Conservation (phyloP, 2,113 vertebrate species). For the Nothocercus julius region DNA sequence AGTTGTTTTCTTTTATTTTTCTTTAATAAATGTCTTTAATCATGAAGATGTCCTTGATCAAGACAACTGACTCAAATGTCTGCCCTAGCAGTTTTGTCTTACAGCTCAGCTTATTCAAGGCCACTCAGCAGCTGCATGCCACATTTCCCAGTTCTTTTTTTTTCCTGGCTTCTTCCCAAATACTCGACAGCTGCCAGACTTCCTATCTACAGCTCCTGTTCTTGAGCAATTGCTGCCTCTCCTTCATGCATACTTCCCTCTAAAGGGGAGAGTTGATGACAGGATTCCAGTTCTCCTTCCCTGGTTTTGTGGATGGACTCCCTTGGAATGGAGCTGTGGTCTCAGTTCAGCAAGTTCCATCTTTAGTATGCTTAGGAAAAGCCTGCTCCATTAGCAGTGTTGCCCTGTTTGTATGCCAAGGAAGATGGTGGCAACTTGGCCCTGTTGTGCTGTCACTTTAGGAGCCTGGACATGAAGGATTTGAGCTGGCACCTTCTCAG, state of each 20-base stretch:
- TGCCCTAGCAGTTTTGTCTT: slow-evolving; percentile 40
- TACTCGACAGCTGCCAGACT: slow-evolving; percentile 38
- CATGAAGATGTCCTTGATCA: not conserved
- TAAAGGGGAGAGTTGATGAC: not conserved
- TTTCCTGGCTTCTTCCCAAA: slow-evolving; percentile 49
- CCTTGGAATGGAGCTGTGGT: not conserved
- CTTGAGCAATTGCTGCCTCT: not conserved
- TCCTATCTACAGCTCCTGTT: slow-evolving; percentile 25
- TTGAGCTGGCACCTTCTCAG: not conserved
- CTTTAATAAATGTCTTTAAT: not conserved
- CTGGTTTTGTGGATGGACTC: not conserved
- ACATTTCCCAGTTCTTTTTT: slow-evolving; percentile 14
- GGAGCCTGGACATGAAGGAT: not conserved
- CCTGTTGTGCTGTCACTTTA: not conserved
- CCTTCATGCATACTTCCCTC: not conserved
- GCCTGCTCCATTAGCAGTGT: not conserved
- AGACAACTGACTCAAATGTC: slow-evolving; percentile 19
- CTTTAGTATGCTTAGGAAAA: not conserved
- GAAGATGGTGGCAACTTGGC: not conserved
- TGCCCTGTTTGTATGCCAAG: not conserved
- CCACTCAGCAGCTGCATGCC: slow-evolving; percentile 53
- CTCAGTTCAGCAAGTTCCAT: not conserved
- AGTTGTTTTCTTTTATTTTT: not conserved
- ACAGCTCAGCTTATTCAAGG: not conserved
- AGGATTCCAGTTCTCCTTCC: not conserved